phyloP scores from a whole-genome alignment of 2,113 vertebrate species.

The Clarias macrocephalus region DNA sequence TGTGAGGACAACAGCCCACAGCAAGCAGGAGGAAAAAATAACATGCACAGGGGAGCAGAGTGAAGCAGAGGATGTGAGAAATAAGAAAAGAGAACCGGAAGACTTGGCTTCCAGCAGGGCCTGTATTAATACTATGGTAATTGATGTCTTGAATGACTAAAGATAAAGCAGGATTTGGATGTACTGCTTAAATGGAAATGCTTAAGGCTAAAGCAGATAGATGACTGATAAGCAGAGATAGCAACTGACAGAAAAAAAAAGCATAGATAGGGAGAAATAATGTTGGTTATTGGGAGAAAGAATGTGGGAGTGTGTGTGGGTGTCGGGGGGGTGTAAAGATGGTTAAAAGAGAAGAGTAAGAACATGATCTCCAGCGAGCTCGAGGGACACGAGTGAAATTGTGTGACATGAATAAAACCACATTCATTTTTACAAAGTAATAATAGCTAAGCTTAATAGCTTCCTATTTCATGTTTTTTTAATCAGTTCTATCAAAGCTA shows the following conservation, averaged over 20 bases:
- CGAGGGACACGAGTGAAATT: background rate
- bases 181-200: background rate
- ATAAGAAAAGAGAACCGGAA: background rate
- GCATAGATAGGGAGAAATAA: background rate
- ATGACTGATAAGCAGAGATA: background rate
- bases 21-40: constrained; percentile 17
- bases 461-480: background rate
- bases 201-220: background rate
- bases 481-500: background rate
- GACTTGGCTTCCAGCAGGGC: background rate
- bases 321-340: background rate
- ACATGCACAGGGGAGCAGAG: constrained; percentile 9
- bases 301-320: background rate
- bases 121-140: constrained; percentile 18
- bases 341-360: background rate
- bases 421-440: background rate
- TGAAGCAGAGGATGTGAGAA: background rate
- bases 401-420: background rate
- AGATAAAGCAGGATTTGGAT: no score
- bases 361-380: background rate
- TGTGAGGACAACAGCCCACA: background rate
- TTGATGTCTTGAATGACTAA: background rate
- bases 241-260: background rate
- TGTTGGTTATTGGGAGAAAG: background rate
- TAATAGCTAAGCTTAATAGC: no score